phyloP scores from a whole-genome alignment of 92 coral and sea anemone genomes.

The Porites rus region DNA sequence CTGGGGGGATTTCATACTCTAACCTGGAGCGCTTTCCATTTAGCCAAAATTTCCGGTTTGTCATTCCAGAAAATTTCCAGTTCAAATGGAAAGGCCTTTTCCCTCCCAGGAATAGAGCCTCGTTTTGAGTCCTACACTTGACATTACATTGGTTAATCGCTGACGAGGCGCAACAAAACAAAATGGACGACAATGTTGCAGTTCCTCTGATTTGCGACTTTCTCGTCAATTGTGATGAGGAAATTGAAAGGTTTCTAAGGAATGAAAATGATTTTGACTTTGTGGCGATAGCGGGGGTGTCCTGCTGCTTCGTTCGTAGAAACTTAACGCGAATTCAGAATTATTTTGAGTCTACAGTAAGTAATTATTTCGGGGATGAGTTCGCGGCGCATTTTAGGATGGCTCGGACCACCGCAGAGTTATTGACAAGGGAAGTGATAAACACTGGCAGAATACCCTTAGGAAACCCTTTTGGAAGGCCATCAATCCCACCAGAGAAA shows the following conservation, averaged over 20 bases:
- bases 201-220: constrained; percentile 13
- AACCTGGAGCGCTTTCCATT: background rate
- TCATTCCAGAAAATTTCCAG: constrained; percentile 5
- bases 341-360: constrained; percentile 20
- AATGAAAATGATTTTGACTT: constrained; percentile 14
- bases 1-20: too few relatives aligned
- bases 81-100: constrained; percentile 22
- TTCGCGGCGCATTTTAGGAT: constrained; percentile 20
- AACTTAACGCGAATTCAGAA: constrained; percentile 15
- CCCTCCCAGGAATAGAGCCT: constrained; percentile 26
- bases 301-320: constrained; percentile 27
- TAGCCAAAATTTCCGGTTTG: background rate
- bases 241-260: constrained; percentile 4
- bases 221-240: background rate
- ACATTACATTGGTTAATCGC: constrained; percentile 8
- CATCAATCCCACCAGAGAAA: constrained; percentile 58
- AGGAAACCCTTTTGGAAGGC: constrained; percentile 49
- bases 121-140: constrained; percentile 14
- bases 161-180: constrained; percentile 9
- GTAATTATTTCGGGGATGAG: constrained; percentile 17
- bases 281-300: constrained; percentile 24
- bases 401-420: constrained; percentile 20
- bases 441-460: constrained; percentile 35
- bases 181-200: constrained; percentile 17
- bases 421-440: constrained; percentile 20